Conservation (phyloP, 2,888 invertebrate genomes). For the Sphaeridia pumilis region DNA sequence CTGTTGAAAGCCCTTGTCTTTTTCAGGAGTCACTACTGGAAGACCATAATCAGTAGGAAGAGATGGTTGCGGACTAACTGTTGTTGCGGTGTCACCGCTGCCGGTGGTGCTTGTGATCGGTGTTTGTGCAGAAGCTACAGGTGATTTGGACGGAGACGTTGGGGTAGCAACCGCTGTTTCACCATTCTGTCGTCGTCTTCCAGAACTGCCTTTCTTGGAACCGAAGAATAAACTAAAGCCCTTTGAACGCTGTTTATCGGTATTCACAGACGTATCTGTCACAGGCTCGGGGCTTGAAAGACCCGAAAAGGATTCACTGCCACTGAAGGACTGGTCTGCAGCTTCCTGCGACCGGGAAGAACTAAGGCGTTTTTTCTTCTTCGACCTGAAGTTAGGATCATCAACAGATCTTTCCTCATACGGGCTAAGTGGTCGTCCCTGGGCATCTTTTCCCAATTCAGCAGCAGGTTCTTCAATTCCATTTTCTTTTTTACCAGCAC, state of each 20-base stretch:
- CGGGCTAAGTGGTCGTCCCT: conserved; percentile 12
- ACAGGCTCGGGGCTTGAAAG: conserved; percentile 46
- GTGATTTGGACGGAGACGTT: background rate
- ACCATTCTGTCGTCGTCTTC: no score
- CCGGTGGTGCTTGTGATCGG: background rate
- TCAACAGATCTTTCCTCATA: conserved; percentile 43
- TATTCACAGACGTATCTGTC: background rate
- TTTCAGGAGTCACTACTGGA: conserved; percentile 33
- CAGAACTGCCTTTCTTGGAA: background rate
- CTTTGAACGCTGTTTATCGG: background rate
- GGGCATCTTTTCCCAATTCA: background rate
- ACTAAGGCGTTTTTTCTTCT: conserved; percentile 15
- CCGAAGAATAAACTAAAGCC: background rate
- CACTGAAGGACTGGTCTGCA: conserved; percentile 21
- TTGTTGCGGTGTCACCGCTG: background rate
- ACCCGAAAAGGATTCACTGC: conserved; percentile 24
- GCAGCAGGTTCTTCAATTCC: background rate
- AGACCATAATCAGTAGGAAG: conserved; percentile 8
- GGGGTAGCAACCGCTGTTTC: background rate
- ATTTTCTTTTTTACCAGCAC: background rate
- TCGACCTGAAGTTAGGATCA: conserved; percentile 9
- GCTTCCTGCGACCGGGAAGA: conserved; percentile 29
- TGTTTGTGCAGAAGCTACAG: background rate
- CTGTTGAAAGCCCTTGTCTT: conserved; percentile 35
- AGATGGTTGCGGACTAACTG: background rate